Base-by-base conservation (phyloP, 2,113 vertebrate species). In the Megaleporinus macrocephalus region DNA sequence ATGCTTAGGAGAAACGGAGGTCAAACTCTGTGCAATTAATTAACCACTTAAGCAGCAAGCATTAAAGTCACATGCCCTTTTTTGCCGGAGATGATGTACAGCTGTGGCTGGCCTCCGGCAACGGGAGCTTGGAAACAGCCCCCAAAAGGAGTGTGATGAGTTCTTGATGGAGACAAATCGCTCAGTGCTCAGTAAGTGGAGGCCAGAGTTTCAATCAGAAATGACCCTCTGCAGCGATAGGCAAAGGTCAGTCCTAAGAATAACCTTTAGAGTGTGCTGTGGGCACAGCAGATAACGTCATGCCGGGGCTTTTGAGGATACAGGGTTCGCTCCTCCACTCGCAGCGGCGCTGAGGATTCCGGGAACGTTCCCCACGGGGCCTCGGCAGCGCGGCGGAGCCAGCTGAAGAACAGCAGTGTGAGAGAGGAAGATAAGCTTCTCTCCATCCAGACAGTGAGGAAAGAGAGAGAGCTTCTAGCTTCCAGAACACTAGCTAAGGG, bases 171-270 rank as follows among this genome's bases (percentile, higher is more conserved):
- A 59, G 78, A 51, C 15, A 51, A 51, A 51, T 20, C 53, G 0
- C 24, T 22, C 61, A 24, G 30, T 74, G 63, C 71, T 27, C 59
- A 22, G 47, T 73, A 66, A 65, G 15, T 49, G 26, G 44, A 68
- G 62, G 47, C 79, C 61, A 36, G 24, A 11, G 26, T 82, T 75
- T 70, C 20, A 29, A 24, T 76, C 53, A 66, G 68, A 70, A 41
- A 41, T 24, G 57, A 36, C 62, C 22, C 33, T 20, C 57, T 76
- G 69, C 30, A 22, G 73, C 61, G 75, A 82, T 57, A 80, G 27
- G 30, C 78, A 83, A 88, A 88, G 85, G 87, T 89, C 83, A 79
- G 69, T 57, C 61, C 88, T 87, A 87, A 87, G 83, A 88, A 90
- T 90, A 90, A 83, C 78, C 70, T 73, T 53, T 53, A 47, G 44